Base-by-base conservation (phyloP, 2,888 invertebrate species). In the Plemyria rubiginata region DNA sequence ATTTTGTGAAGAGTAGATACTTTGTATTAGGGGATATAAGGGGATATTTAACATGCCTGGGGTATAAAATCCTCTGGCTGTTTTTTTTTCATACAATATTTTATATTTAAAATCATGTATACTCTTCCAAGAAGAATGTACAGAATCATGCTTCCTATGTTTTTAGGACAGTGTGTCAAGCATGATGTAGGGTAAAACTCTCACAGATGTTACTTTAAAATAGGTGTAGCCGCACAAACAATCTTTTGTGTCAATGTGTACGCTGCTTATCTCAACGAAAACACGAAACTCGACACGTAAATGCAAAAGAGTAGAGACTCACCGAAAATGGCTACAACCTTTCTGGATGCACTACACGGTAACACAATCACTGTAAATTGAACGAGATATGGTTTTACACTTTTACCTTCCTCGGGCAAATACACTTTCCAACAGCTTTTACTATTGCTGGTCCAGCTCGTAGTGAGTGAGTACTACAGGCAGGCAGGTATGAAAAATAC, bases 401-500 rank as follows among this genome's bases (percentile, higher is more conserved):
- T 75, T 84, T 80, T 79, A 82, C 82, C 86, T 88, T 86, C 87
- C 83, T 80, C 8, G 80, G 86, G 83, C 80, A 83, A 85, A 85
- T 85, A 82, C 90, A 91, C 92, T 92, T 92, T 92, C 92, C 89
- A 91, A 91, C 85, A 89, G 90, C 92, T 91, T 91, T 90, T 91
- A 92, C 90, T 91, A 91, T 85, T 85, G 80, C 85, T 85, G 84
- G 83, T 85, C 77, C 87, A 85, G 85, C 83, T 87, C 84, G 85
- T 60, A 90, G 88, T 90, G 88, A 90, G 88, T 90, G 88, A 58
- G 70, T 68, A 67, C 89, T 88, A 90, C 88, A 88, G 90, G 87
- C 88, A 82, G 82, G 86, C 88, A 82, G 82, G 86, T 87, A 91
- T 87, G 90, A 91, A 90, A 88, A 90, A 90, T 90, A 90, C 84